These are phyloP conservation scores for Sycobia sp. DNA, from an alignment of 1,140 invertebrate genomes.

Conservation along the genomic window DNA sequence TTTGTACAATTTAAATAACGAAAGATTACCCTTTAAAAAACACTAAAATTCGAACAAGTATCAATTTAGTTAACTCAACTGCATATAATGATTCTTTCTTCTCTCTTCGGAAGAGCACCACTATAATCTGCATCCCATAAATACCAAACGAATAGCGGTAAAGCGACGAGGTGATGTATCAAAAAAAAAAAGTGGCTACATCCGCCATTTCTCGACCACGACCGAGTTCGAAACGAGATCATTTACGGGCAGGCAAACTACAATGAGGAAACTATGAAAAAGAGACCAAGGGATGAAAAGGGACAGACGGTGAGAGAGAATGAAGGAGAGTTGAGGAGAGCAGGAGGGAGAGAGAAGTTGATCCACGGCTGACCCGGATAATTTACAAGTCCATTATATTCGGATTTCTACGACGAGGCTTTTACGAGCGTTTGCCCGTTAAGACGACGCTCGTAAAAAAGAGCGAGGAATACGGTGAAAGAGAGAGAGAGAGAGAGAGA, in stretches of 20 bases:
- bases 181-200: too few relatives aligned
- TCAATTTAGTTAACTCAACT: too few relatives aligned
- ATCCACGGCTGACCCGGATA: constrained; percentile 40
- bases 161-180: not conserved
- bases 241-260: constrained; percentile 32
- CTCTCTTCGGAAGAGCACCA: too few relatives aligned
- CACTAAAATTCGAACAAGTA: too few relatives aligned
- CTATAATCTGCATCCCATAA: too few relatives aligned
- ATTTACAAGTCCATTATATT: constrained; percentile 50
- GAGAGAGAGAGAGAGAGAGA: not conserved
- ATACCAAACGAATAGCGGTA: not conserved
- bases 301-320: not conserved
- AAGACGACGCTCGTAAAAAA: constrained; percentile 38
- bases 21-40: too few relatives aligned
- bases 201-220: too few relatives aligned
- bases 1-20: too few relatives aligned
- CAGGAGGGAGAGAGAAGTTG: constrained; percentile 17
- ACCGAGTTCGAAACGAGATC: constrained; percentile 39
- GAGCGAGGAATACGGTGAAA: constrained; percentile 1
- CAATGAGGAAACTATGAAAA: too few relatives aligned
- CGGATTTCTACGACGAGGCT: constrained; percentile 40
- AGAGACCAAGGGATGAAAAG: not conserved
- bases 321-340: not conserved
- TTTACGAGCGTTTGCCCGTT: constrained; percentile 36
- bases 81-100: too few relatives aligned